Evolutionary conservation across 2,888 invertebrate genomes (phyloP), one percentile per base, ranked within the genome.

Genomic region (Bursaphelenchus okinawaensis): DNA sequence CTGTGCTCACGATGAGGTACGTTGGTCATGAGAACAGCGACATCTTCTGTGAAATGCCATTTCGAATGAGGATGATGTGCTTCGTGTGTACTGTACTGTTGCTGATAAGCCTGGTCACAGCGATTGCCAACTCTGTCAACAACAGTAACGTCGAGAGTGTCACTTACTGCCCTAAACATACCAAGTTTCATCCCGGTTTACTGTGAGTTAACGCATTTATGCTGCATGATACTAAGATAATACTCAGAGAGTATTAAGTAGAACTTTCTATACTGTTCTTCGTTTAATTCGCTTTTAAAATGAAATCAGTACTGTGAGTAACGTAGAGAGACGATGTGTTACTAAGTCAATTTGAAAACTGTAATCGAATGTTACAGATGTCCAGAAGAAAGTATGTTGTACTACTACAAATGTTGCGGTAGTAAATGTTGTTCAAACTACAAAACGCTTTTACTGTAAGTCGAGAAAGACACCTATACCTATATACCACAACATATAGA

Each of bases 71-170:
- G n/a, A 26, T 54, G 23, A 24, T 54, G 23, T 54, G 54, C 19
- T 27, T 54, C 19, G 23, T 54, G 12, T 54, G 23, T 16, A 54
- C 24, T 12, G 23, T 19, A 12, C 19, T 54, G 12, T 19, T 54
- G 12, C 1, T 54, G 24, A 19, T 54, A 12, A 26, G 22, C 9
- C 28, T 59, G 2, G 4, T 59, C 19, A 20, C 24, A 40, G 60
- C 60, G 12, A 59, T 59, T 20, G 60, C n/a, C 52, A 59, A 59
- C 24, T 26, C 60, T n/a, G 19, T 59, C 12, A 19, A 28, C 9
- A 59, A 19, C n/a, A 19, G 40, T 23, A 59, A 1, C 20, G 3
- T 27, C 12, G 50, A 26, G 12, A 40, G 40, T 9, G 60, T 4
- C 1, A 51, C 60, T 22, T 59, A 28, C 28, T 59, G 60, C 52